Evolutionary conservation across 2,797 vertebrate species (phyloP), one percentile per base, ranked within the genome.

Genomic region (Acanthurus lineatus): DNA sequence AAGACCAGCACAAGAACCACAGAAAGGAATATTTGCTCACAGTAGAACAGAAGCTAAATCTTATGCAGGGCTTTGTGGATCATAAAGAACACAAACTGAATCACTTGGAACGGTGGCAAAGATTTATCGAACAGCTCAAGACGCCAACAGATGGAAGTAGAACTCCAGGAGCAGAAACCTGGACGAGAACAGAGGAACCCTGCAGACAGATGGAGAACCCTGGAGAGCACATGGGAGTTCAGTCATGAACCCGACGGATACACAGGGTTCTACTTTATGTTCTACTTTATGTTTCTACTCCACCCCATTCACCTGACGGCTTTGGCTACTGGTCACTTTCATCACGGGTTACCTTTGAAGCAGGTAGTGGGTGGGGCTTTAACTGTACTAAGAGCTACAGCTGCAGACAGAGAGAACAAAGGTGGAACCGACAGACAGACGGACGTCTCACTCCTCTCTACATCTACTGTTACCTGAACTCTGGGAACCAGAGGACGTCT

Each of bases 381-480:
- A 61, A 25, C 15, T 25, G 1, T 3, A 3, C 45, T 59, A 52
- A 64, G 40, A 53, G 19, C 51, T 71, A 58, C 56, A 69, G 76
- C 71, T 79, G 73, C 32, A 53, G 19, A 22, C 12, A 15, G n/a
- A 42, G 44, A 54, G 32, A 48, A 38, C 52, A 93, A 88, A 93
- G 86, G 92, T 89, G 88, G 87, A 87, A 32, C 28, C 3, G 28
- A 63, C 28, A 32, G 28, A 63, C 80, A 77, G 79, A 91, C 66
- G 90, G 94, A 76, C 1, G 16, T 69, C 44, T 88, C 91, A 87
- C 91, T 92, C 94, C 90, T 93, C 85, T 95, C 95, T 95, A 38
- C 2, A 20, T 64, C 76, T 72, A 85, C 94, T 94, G 92, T 96
- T 98, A 99, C 98, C 97, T 99, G 98, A 91, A 99, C 96, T 95